Evolutionary conservation across 2,888 invertebrate species (phyloP).

Genomic region (Andrena bucephala): DNA sequence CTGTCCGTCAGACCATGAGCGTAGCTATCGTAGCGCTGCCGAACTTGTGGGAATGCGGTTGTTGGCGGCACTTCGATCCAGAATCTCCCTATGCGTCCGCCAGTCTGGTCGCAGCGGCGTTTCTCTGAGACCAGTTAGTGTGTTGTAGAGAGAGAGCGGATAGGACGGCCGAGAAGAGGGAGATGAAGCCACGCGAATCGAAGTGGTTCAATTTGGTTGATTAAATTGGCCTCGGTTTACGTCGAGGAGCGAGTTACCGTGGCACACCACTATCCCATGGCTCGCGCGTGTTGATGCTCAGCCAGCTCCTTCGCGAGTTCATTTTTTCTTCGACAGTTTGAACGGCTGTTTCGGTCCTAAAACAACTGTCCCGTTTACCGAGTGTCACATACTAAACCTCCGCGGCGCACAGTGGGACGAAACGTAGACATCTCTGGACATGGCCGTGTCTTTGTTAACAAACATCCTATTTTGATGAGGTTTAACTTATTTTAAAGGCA

Average conservation of each 20-base stretch:
- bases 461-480: too few species aligned
- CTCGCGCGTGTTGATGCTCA: slow-evolving; percentile 21
- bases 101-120: neutral
- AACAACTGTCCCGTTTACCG: neutral
- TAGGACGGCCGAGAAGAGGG: neutral
- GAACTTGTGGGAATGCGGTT: neutral
- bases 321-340: slow-evolving; percentile 13
- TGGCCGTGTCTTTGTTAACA: too few species aligned
- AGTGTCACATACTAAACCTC: neutral
- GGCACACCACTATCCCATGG: neutral
- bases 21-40: neutral
- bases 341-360: slow-evolving; percentile 11
- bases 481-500: too few species aligned
- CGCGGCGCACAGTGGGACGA: neutral
- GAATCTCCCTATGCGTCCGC: neutral
- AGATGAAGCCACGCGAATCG: slow-evolving; percentile 53
- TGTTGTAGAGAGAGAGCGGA: neutral
- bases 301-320: slow-evolving; percentile 1
- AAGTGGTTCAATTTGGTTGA: slow-evolving; percentile 70
- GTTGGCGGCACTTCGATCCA: neutral
- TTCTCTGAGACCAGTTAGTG: too few species aligned
- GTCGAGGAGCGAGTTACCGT: slow-evolving; percentile 32
- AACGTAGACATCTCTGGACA: too few species aligned
- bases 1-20: neutral
- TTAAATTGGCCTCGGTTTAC: slow-evolving; percentile 71